Percentiles rank a stretch among this genome's conserved stretches.
Evolutionary conservation across 2,113 vertebrate species (phyloP).

Genomic region (Centropus unirufus): DNA sequence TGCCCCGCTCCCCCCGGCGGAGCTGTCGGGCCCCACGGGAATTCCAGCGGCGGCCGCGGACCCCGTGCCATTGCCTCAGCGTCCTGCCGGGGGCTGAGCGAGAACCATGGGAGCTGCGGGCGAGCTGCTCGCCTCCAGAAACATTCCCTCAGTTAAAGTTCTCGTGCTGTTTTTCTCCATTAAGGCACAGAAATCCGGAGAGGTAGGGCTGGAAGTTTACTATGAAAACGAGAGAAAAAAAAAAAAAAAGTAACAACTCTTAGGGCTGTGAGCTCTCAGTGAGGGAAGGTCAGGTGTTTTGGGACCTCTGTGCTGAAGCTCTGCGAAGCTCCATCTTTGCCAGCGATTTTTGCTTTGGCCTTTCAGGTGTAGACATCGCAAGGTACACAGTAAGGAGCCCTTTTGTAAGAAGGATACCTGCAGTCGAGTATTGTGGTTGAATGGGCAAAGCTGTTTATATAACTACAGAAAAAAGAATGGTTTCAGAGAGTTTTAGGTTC

Average conservation of each 20-base stretch:
- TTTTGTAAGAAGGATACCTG: background rate
- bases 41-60: too few species aligned
- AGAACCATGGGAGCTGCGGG: too few species aligned
- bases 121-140: too few species aligned
- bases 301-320: background rate
- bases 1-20: too few species aligned
- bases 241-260: background rate
- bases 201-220: too few species aligned
- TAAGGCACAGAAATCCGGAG: background rate
- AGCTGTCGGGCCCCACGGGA: too few species aligned
- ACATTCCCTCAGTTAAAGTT: background rate
- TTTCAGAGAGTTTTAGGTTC: background rate
- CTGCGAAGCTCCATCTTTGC: accelerated
- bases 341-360: background rate
- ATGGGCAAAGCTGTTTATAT: background rate
- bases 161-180: background rate
- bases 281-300: background rate
- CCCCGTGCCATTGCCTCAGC: too few species aligned
- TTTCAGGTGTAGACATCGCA: background rate
- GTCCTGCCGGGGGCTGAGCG: too few species aligned
- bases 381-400: background rate
- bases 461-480: accelerated
- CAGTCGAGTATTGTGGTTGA: background rate
- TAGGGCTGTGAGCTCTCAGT: background rate
- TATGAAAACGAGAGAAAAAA: too few species aligned